Conservation (phyloP, 2,888 invertebrate genomes). For the Poecilobothrus nobilitatus region DNA sequence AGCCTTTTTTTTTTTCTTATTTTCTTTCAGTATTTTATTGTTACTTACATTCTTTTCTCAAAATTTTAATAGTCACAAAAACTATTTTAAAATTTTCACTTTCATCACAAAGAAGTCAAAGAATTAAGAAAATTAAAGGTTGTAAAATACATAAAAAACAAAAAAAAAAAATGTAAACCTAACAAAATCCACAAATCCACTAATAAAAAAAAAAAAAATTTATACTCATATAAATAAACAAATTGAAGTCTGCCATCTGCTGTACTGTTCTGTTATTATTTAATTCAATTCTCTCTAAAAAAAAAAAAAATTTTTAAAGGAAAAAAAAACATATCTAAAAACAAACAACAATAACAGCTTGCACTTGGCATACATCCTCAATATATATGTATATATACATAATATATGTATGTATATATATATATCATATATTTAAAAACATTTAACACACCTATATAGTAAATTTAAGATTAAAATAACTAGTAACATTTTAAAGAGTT, state of each 20-base stretch:
- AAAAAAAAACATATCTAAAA: background rate
- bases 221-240: background rate
- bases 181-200: background rate
- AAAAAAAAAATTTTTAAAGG: no score
- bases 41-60: no score
- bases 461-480: no score
- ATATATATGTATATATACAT: background rate
- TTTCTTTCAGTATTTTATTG: no score
- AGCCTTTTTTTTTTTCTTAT: no score
- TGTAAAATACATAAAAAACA: background rate
- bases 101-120: background rate
- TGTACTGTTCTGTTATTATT: background rate
- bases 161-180: background rate
- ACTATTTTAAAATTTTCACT: no score
- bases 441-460: no score
- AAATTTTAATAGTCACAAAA: no score
- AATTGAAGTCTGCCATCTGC: slow-evolving; percentile 1
- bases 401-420: no score
- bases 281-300: background rate
- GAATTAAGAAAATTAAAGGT: background rate
- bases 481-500: no score
- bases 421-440: no score
- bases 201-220: no score
- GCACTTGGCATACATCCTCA: slow-evolving; percentile 1
- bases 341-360: slow-evolving; percentile 3